These are phyloP conservation scores for Amphibalanus amphitrite DNA, from an alignment of 1,140 invertebrate species.

Conservation along the genomic window DNA sequence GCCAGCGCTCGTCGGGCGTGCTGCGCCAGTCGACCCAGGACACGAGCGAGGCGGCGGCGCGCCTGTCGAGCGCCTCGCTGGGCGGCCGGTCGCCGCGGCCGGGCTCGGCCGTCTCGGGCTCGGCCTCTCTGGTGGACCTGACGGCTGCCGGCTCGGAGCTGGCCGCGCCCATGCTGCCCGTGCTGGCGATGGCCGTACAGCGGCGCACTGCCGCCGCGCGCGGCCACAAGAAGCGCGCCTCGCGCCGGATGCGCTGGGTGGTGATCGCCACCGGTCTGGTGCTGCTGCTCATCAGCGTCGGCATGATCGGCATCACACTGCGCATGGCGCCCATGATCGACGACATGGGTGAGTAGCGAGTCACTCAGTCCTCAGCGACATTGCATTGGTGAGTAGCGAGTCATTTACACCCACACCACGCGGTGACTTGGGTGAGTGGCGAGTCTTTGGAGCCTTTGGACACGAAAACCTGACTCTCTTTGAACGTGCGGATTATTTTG, in stretches of 20 bases:
- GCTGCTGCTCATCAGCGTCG: conserved; percentile 62
- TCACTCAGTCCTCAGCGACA: background rate
- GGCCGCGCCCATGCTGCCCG: background rate
- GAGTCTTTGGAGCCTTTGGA: too few species aligned
- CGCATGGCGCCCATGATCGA: conserved; percentile 80
- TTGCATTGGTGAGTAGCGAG: too few species aligned
- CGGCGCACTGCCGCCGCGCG: background rate
- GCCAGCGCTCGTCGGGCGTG: background rate
- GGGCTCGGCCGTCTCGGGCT: background rate
- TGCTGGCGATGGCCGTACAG: background rate
- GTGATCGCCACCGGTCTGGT: conserved; percentile 72
- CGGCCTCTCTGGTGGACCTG: background rate
- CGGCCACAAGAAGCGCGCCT: background rate
- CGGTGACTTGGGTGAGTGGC: too few species aligned
- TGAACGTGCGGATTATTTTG: too few species aligned
- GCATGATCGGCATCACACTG: conserved; percentile 70
- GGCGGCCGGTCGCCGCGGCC: background rate
- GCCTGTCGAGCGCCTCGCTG: background rate
- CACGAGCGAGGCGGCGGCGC: background rate
- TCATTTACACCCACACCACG: too few species aligned
- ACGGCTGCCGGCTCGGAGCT: background rate
- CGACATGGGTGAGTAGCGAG: conserved; percentile 66
- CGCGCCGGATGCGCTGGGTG: conserved; percentile 45
- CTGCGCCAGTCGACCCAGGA: too few species aligned
- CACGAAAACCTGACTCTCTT: too few species aligned